phyloP scores from a whole-genome alignment of 2,113 vertebrate genomes.

The Brachionichthys hirsutus region DNA sequence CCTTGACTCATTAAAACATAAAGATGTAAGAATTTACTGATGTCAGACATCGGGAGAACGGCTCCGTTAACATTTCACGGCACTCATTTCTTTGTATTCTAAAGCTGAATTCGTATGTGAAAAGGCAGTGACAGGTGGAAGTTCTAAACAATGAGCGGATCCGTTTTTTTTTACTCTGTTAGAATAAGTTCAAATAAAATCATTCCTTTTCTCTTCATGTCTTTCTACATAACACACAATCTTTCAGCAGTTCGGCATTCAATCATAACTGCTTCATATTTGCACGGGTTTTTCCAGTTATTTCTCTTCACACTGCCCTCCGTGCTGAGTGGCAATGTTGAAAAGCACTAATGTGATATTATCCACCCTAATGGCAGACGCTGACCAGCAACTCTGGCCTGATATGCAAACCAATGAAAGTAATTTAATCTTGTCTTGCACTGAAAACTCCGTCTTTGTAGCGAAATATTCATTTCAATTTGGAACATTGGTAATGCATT shows the following conservation, averaged over 20 bases:
- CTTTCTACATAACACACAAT: not conserved
- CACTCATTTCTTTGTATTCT: constrained; percentile 34
- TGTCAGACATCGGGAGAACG: constrained; percentile 25
- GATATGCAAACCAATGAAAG: constrained; percentile 39
- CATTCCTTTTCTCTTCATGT: constrained; percentile 6
- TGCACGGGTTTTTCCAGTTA: constrained; percentile 18
- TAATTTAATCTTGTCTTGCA: constrained; percentile 52
- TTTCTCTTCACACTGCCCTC: constrained; percentile 37
- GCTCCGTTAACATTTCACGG: constrained; percentile 14
- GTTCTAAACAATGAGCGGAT: constrained; percentile 40
- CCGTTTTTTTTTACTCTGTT: constrained; percentile 23
- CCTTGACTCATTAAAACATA: not conserved
- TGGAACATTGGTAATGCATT: constrained; percentile 49
- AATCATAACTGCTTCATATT: constrained; percentile 36
- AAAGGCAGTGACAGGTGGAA: not conserved
- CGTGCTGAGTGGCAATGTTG: constrained; percentile 48
- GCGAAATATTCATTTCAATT: constrained; percentile 46
- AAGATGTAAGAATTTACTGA: not conserved
- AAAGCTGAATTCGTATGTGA: constrained; percentile 31
- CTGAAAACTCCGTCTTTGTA: constrained; percentile 33
- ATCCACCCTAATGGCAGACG: constrained; percentile 30
- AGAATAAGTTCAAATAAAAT: constrained; percentile 43
- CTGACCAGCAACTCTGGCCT: constrained; percentile 36
- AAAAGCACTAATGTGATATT: constrained; percentile 59
- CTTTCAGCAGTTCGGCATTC: constrained; percentile 6